These are phyloP conservation scores for Tragopan temminckii DNA, from an alignment of 2,797 vertebrate species.

Conservation along the genomic window DNA sequence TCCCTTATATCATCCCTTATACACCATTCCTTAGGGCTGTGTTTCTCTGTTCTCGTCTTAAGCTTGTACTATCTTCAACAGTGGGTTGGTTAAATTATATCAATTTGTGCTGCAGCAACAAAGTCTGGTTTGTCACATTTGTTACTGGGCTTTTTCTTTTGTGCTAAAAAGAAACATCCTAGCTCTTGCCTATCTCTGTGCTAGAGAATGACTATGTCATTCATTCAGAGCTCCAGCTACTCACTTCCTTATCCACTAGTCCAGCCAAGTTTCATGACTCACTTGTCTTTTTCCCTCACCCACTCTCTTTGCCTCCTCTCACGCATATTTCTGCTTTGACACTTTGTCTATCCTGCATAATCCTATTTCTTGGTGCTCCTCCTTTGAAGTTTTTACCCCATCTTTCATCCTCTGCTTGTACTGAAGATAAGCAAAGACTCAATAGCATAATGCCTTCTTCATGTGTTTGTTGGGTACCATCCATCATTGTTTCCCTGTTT, in stretches of 20 bases:
- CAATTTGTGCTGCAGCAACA: neutral
- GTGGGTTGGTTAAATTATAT: neutral
- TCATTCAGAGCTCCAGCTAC: conserved; percentile 35
- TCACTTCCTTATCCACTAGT: conserved; percentile 49
- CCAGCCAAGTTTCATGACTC: conserved; percentile 66
- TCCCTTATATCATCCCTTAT: neutral
- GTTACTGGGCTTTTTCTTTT: conserved; percentile 35
- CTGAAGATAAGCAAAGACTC: conserved; percentile 33
- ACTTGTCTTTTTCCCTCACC: conserved; percentile 58
- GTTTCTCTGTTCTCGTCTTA: neutral
- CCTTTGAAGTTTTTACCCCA: conserved; percentile 41
- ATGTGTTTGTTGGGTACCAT: conserved; percentile 13
- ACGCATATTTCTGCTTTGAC: conserved; percentile 53
- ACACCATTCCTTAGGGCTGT: neutral
- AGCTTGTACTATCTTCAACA: neutral
- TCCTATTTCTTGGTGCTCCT: conserved; percentile 20
- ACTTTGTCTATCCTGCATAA: conserved; percentile 46
- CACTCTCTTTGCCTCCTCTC: conserved; percentile 52
- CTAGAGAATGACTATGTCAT: conserved; percentile 16
- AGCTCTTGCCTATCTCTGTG: conserved; percentile 16
- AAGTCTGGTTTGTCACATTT: conserved; percentile 1
- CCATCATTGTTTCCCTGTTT: conserved; percentile 17
- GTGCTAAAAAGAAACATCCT: conserved; percentile 20
- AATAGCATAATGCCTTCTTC: neutral
- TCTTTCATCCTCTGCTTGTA: conserved; percentile 50